Percentiles rank a stretch among this genome's conserved stretches.
These are phyloP conservation scores for Heloderma charlesbogerti DNA, from an alignment of 2,113 vertebrate genomes.

Conservation along the genomic window DNA sequence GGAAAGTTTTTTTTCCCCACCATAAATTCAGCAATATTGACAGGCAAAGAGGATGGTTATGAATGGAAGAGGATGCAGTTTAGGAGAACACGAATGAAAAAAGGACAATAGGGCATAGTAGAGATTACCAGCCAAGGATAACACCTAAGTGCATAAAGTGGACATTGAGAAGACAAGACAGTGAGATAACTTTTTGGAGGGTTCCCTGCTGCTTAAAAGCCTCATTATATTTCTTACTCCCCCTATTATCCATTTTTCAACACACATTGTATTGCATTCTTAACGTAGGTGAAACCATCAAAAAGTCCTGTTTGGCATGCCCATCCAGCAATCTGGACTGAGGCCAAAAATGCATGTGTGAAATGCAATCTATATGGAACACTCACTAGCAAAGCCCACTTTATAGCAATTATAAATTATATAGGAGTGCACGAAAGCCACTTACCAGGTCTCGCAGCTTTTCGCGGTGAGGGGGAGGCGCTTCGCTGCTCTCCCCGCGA, in stretches of 20 bases:
- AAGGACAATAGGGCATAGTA: neutral
- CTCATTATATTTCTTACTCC: neutral
- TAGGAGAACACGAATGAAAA: neutral
- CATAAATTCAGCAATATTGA: neutral
- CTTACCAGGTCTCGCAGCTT: too few relatives aligned
- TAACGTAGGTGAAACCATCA: neutral
- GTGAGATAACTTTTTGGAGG: neutral
- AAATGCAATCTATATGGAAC: neutral
- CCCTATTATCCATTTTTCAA: neutral
- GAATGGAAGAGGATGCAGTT: neutral
- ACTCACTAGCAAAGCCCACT: neutral
- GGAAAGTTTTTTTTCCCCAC: slow-evolving; percentile 4
- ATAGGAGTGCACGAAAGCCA: too few relatives aligned
- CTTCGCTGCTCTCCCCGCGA: too few relatives aligned
- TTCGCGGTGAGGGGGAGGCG: too few relatives aligned
- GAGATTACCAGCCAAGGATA: too few relatives aligned
- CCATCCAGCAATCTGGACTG: neutral
- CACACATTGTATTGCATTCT: neutral
- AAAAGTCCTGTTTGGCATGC: neutral
- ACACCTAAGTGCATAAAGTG: neutral
- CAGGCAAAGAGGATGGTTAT: neutral
- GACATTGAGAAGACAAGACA: neutral
- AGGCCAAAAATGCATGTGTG: neutral
- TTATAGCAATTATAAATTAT: neutral
- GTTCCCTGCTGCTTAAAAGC: neutral